A percentile compares a stretch with the other conserved stretches of the same genome.
Conservation (phyloP, 2,888 invertebrate genomes). For the Ephialtes manifestator region DNA sequence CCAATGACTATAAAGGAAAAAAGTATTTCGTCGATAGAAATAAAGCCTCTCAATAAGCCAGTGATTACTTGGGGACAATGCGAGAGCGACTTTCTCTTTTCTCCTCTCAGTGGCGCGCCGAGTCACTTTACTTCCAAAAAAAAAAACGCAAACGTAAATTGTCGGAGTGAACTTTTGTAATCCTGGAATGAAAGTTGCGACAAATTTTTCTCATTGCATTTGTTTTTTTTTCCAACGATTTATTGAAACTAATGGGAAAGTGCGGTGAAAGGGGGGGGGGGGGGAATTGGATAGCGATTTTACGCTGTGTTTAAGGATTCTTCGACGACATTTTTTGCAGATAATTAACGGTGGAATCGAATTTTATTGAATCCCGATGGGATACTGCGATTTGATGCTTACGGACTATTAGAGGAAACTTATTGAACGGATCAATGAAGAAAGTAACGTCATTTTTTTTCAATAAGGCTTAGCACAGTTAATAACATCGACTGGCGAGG, state of each 20-base stretch:
- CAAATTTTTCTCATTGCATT: neutral
- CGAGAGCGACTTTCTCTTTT: conserved; percentile 22
- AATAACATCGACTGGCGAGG: neutral
- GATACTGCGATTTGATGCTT: neutral
- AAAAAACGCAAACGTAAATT: conserved; percentile 39
- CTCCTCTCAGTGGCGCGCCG: neutral
- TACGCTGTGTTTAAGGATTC: neutral
- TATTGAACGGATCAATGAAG: neutral
- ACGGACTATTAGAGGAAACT: neutral
- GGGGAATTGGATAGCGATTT: neutral
- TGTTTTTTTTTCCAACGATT: neutral
- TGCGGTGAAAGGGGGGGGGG: neutral
- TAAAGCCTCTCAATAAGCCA: conserved; percentile 68
- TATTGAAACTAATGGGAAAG: neutral
- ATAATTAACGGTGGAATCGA: neutral
- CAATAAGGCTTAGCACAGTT: neutral
- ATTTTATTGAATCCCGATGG: neutral
- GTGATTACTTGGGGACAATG: conserved; percentile 67
- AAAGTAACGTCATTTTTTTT: neutral
- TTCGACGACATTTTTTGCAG: neutral
- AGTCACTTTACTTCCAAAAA: conserved; percentile 49
- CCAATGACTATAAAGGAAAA: conserved; percentile 12
- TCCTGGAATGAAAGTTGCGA: conserved; percentile 44
- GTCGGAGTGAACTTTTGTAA: conserved; percentile 31
- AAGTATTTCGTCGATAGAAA: conserved; percentile 62